Conservation (phyloP, 2,113 vertebrate species). For the Poecile atricapillus region DNA sequence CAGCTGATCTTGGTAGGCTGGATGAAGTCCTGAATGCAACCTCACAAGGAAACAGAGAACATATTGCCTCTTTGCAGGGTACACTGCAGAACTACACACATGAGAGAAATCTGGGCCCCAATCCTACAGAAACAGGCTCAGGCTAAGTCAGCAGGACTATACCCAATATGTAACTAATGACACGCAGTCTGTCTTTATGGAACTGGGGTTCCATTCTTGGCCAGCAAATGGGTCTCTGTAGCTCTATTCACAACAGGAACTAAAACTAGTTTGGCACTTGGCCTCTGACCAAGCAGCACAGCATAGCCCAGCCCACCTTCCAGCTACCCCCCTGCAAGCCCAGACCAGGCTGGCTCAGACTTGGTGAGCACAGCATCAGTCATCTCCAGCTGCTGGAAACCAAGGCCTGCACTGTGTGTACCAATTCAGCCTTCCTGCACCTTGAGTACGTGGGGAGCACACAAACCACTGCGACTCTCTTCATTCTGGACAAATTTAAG, state of each 20-base stretch:
- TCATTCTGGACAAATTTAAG: neutral
- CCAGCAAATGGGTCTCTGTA: neutral
- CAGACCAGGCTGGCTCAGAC: neutral
- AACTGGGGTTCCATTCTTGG: neutral
- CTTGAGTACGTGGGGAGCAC: accelerated
- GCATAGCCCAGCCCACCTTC: neutral
- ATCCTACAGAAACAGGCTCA: neutral
- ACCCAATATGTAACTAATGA: neutral
- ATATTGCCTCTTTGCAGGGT: neutral
- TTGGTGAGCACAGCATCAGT: neutral
- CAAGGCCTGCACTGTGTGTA: neutral
- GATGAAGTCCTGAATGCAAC: neutral
- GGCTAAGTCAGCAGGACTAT: neutral
- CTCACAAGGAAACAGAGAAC: neutral
- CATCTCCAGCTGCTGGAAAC: neutral
- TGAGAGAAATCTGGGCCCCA: too few species aligned
- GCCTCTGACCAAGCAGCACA: neutral
- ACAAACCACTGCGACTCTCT: neutral
- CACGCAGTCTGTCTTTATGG: neutral
- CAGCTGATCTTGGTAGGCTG: neutral
- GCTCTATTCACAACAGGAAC: neutral
- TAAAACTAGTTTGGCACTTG: neutral
- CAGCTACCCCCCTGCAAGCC: neutral
- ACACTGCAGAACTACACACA: neutral
- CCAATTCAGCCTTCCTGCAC: neutral